Conservation (phyloP, 2,113 vertebrate species). For the Heteronetta atricapilla region DNA sequence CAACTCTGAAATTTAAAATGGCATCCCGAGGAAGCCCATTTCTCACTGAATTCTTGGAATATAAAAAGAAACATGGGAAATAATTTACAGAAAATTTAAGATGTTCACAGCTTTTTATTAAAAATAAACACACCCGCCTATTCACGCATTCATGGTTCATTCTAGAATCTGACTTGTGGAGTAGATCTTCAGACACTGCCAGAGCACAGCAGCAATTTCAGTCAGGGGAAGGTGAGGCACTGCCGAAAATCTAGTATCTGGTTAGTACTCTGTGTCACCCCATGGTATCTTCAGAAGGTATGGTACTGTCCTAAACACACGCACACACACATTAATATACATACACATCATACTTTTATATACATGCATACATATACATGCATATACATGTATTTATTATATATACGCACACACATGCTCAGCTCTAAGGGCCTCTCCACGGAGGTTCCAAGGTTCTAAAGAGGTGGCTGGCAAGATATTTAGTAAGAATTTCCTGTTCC, state of each 20-base stretch:
- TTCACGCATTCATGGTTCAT: neutral
- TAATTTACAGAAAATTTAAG: neutral
- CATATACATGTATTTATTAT: neutral
- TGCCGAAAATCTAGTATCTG: neutral
- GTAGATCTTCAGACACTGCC: neutral
- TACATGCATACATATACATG: too few species aligned
- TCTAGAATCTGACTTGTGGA: neutral
- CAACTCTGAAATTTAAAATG: neutral
- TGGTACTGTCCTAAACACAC: neutral
- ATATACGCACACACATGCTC: neutral
- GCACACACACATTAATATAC: neutral
- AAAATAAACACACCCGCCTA: neutral
- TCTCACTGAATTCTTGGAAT: neutral
- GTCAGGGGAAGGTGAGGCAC: fast-evolving
- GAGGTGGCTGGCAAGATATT: neutral
- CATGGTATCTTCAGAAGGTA: neutral
- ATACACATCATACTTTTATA: neutral
- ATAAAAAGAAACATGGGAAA: neutral
- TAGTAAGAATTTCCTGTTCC: neutral
- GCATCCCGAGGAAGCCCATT: neutral
- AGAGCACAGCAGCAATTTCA: neutral
- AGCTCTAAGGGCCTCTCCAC: neutral
- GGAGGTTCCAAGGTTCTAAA: neutral
- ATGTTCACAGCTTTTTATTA: neutral
- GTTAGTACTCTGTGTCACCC: neutral